Evolutionary conservation across 2,888 invertebrate genomes (phyloP).

Genomic region (Ellobium chinense): DNA sequence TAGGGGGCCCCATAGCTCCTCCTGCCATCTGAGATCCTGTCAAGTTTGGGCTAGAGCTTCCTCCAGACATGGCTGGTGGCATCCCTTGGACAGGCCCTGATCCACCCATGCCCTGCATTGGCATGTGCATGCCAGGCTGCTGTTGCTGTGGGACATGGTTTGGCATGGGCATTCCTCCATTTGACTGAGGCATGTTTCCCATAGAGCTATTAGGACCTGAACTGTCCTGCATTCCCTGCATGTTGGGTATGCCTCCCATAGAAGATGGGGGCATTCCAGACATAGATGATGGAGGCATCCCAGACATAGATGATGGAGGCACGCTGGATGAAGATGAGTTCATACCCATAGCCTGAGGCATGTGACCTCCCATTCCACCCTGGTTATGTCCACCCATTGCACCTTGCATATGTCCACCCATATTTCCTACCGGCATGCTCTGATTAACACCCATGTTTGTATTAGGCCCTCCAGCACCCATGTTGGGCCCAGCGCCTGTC

Average conservation of each 20-base stretch:
- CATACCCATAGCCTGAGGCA: conserved; percentile 23
- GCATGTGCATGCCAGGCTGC: conserved; percentile 35
- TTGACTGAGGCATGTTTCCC: conserved; percentile 16
- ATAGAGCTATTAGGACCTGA: conserved; percentile 36
- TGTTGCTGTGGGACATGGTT: conserved; percentile 16
- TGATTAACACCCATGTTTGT: conserved; percentile 51
- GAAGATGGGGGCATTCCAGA: conserved; percentile 4
- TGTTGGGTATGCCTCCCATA: conserved; percentile 20
- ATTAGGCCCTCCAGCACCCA: conserved; percentile 52
- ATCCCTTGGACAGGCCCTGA: conserved; percentile 40
- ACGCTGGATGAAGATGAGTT: neutral
- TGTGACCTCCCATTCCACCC: conserved; percentile 36
- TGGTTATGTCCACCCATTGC: conserved; percentile 52
- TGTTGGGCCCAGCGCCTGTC: conserved; percentile 49
- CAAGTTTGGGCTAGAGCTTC: conserved; percentile 42
- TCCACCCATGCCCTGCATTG: conserved; percentile 44
- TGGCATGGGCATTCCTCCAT: conserved; percentile 24
- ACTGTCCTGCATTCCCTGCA: conserved; percentile 26
- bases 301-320: neutral
- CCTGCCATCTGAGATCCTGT: conserved; percentile 53
- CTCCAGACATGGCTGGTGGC: conserved; percentile 42
- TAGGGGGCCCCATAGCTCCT: conserved; percentile 55
- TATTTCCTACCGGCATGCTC: conserved; percentile 59
- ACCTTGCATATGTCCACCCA: conserved; percentile 65
- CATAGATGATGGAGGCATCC: neutral